A percentile compares a stretch with the other conserved stretches of the same genome.
phyloP scores from a whole-genome alignment of 2,113 vertebrate genomes.

The Barnardius zonarius region DNA sequence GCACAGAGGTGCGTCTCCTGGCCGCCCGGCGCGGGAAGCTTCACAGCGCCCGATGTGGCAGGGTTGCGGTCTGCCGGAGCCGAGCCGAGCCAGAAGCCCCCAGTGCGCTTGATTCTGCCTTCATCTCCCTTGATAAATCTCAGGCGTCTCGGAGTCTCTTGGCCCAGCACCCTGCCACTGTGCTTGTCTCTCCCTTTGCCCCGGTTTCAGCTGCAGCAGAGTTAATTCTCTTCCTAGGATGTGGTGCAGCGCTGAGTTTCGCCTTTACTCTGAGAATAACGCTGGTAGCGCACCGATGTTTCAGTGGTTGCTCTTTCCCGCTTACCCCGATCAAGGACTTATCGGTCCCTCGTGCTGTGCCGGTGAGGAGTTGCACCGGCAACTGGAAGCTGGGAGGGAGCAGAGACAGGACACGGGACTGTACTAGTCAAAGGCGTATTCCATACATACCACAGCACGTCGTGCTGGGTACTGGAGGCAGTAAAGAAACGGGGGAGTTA shows the following conservation, averaged over 20 bases:
- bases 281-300: not conserved
- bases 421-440: not conserved
- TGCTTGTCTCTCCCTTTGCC: too few species aligned
- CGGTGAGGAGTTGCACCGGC: not conserved
- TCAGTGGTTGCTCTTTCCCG: too few species aligned
- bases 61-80: too few species aligned
- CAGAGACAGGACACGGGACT: not conserved
- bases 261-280: not conserved
- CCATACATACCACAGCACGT: not conserved
- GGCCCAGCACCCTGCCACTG: too few species aligned
- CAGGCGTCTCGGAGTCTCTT: too few species aligned
- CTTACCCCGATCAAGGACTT: too few species aligned
- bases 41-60: too few species aligned
- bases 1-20: too few species aligned
- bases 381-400: not conserved
- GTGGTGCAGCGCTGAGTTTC: not conserved
- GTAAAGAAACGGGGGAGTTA: not conserved
- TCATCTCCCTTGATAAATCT: too few species aligned
- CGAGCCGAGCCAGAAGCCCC: too few species aligned
- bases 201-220: not conserved
- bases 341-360: not conserved
- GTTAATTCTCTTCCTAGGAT: not conserved
- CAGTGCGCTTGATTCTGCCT: too few species aligned
- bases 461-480: not conserved
- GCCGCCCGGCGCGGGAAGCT: too few species aligned